Conservation (phyloP, 2,797 vertebrate species). For the Emydoidea blandingii region DNA sequence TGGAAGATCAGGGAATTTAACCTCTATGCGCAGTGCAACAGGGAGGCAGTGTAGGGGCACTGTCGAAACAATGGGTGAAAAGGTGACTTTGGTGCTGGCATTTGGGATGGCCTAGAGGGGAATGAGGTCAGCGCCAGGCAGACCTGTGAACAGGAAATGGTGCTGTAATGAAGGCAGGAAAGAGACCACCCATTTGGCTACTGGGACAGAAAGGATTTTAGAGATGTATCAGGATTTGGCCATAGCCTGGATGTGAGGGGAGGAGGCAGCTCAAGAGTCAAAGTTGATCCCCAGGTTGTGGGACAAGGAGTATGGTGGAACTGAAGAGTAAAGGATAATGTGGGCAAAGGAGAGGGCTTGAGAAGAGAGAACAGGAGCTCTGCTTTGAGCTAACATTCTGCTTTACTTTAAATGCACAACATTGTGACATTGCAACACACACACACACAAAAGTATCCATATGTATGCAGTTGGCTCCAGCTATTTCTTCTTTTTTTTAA, state of each 20-base stretch:
- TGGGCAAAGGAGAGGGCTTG: slow-evolving; percentile 22
- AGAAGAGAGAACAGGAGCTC: slow-evolving; percentile 25
- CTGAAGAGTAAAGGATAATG: neutral
- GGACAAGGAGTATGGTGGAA: neutral
- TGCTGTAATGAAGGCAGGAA: neutral
- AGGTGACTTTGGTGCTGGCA: neutral
- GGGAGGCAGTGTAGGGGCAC: neutral
- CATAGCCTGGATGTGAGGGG: neutral
- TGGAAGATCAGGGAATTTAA: neutral
- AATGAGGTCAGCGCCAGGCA: neutral
- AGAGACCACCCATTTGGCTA: neutral
- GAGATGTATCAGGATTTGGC: neutral
- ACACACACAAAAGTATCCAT: slow-evolving; percentile 49
- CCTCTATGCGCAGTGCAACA: neutral
- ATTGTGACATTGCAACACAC: slow-evolving; percentile 37
- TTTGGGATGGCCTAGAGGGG: neutral
- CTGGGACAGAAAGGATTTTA: neutral
- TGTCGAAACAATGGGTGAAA: neutral
- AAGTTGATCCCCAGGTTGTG: neutral
- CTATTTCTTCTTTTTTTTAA: slow-evolving; percentile 65
- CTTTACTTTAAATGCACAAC: slow-evolving; percentile 53
- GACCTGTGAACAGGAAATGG: neutral
- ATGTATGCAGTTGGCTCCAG: slow-evolving; percentile 60
- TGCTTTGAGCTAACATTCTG: slow-evolving; percentile 51
- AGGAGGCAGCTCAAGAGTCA: neutral